Evolutionary conservation across 1,140 invertebrate species (phyloP).

Genomic region (Monomorium pharaonis): DNA sequence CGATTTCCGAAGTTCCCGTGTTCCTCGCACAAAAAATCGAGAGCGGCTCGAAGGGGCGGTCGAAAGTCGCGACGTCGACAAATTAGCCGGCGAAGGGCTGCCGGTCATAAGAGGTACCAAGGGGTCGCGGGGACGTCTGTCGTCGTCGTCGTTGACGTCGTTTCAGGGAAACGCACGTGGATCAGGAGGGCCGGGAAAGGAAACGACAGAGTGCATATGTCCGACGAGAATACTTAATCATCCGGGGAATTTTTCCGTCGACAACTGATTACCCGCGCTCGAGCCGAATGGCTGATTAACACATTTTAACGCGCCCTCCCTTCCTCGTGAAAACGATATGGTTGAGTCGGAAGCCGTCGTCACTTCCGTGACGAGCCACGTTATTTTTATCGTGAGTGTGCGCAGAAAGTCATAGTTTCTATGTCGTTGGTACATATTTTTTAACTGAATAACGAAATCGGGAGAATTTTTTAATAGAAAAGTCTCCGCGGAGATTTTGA

Average conservation of each 20-base stretch:
- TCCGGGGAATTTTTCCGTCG: constrained; percentile 76
- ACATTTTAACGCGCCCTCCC: constrained; percentile 44
- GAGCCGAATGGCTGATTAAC: constrained; percentile 55
- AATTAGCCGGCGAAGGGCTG: constrained; percentile 69
- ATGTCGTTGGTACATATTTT: background rate
- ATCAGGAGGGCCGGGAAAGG: constrained; percentile 54
- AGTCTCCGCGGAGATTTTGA: background rate
- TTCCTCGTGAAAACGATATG: constrained; percentile 48
- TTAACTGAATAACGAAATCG: background rate
- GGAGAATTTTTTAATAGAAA: background rate
- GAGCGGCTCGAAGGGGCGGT: constrained; percentile 39
- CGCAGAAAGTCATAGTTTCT: background rate
- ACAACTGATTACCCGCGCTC: constrained; percentile 71
- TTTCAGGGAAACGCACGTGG: constrained; percentile 74
- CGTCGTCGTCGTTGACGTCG: constrained; percentile 3
- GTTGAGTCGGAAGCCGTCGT: constrained; percentile 29
- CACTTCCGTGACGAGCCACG: constrained; percentile 34
- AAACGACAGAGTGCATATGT: constrained; percentile 79
- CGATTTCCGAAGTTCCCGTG: background rate
- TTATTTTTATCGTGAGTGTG: constrained; percentile 40
- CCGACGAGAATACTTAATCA: constrained; percentile 77
- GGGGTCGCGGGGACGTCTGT: constrained; percentile 26
- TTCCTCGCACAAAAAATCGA: constrained; percentile 38
- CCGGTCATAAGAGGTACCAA: constrained; percentile 24
- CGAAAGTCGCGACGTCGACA: constrained; percentile 72